These are phyloP conservation scores for Steinernema scapterisci DNA, from an alignment of 2,888 invertebrate genomes.

Conservation along the genomic window DNA sequence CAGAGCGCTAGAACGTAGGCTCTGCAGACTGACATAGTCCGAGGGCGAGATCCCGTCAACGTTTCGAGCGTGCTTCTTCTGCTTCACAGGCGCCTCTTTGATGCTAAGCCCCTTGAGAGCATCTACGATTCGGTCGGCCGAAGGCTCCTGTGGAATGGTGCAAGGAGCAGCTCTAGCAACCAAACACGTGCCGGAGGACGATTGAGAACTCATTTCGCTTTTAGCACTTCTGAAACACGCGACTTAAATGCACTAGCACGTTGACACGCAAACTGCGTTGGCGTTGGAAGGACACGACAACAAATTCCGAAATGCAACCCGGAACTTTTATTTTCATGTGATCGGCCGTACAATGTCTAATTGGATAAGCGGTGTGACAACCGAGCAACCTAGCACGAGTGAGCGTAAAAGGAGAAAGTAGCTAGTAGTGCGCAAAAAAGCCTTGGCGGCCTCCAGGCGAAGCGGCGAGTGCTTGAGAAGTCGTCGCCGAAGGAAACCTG, in stretches of 20 bases:
- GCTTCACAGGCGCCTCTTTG: slow-evolving; percentile 18
- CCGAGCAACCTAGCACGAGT: no score
- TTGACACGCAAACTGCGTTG: no score
- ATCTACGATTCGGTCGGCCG: not conserved
- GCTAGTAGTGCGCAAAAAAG: no score
- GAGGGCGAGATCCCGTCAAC: slow-evolving; percentile 50
- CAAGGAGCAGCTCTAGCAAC: slow-evolving; percentile 48
- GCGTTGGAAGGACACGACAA: no score
- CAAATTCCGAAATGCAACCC: no score
- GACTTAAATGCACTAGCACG: no score
- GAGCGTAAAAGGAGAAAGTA: no score
- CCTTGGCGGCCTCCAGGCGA: no score
- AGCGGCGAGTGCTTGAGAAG: slow-evolving; percentile 19
- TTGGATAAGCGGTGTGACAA: no score
- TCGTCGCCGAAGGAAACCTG: slow-evolving; percentile 29
- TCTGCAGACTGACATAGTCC: slow-evolving; percentile 63
- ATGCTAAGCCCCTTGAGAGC: slow-evolving; percentile 12
- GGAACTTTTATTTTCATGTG: no score
- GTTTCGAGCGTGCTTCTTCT: slow-evolving; percentile 33
- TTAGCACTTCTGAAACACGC: no score
- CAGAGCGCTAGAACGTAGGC: slow-evolving; percentile 61
- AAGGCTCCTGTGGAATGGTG: slow-evolving; percentile 31
- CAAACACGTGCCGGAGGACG: slow-evolving; percentile 35
- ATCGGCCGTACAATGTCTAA: no score
- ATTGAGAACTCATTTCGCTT: not conserved